Base-by-base conservation (phyloP, 2,113 vertebrate species). In the Spea bombifrons region DNA sequence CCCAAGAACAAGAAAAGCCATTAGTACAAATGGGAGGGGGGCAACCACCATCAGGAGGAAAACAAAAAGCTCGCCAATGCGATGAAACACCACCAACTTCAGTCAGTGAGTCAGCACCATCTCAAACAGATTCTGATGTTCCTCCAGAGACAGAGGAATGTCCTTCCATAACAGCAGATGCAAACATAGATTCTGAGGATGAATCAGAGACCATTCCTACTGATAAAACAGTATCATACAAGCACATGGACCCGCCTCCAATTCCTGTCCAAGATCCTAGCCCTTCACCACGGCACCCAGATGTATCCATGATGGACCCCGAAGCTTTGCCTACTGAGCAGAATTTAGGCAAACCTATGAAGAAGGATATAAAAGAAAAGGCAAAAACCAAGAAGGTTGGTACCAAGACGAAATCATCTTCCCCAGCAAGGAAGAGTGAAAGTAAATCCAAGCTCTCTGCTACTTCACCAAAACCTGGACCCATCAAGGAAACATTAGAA, bases 131-230 rank as follows among this genome's bases (percentile, higher is more conserved):
- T 85, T 98, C 96, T 0, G 96, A 98, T 81, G 96, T 98, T 5
- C 96, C 96, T 4, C 96, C 96, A 0, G 96, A 96, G 64, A 98
- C 96, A 0, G 96, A 98, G 78, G 96, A 98, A 82, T 98, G 96
- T 43, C 96, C 96, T 66, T 98, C 96, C 69, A 98, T 98, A 83
- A 98, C 96, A 81, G 96, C 96, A 5, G 96, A 98, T 84, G 96
- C 96, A 67, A 97, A 97, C 81, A 98, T 99, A 59, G 97, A 99
- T 86, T 99, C 97, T 0, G 97, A 99, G 86, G 97, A 99, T 43
- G 97, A 99, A 81, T 98, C 97, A 0, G 97, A 99, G 88, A 99
- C 97, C 70, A 92, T 99, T 73, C 97, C 97, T 0, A 97, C 96
- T 0, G 97, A 99, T 89, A 96, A 94, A 87, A 98, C 97, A 0